phyloP scores from a whole-genome alignment of 2,888 invertebrate genomes.

The Dorcus hopei region DNA sequence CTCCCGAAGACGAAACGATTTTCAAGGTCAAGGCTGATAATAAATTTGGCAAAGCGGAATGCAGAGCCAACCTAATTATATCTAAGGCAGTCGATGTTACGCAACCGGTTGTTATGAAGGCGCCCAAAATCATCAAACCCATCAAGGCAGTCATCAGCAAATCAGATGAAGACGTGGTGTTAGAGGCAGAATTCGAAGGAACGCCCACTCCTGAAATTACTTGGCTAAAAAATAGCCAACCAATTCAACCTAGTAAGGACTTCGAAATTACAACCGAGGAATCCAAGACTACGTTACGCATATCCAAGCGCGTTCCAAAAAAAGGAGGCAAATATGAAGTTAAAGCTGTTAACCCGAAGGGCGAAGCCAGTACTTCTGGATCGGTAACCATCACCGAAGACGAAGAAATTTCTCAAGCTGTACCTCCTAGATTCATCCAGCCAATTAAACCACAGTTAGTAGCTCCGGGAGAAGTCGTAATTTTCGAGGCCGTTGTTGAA shows the following conservation, averaged over 20 bases:
- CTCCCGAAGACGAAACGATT: slow-evolving; percentile 63
- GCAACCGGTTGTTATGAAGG: slow-evolving; percentile 56
- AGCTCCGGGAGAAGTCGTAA: slow-evolving; percentile 70
- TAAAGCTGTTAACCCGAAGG: slow-evolving; percentile 70
- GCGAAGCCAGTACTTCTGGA: slow-evolving; percentile 77
- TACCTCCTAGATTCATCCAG: slow-evolving; percentile 72
- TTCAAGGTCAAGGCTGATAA: slow-evolving; percentile 72
- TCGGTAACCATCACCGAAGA: slow-evolving; percentile 73
- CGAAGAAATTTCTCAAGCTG: slow-evolving; percentile 56
- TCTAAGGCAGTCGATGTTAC: slow-evolving; percentile 51
- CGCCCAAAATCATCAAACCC: slow-evolving; percentile 75
- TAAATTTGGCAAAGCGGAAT: slow-evolving; percentile 69
- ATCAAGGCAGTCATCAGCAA: slow-evolving; percentile 71
- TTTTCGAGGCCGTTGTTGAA: slow-evolving; percentile 73
- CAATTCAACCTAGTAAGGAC: slow-evolving; percentile 63
- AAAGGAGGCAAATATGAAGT: slow-evolving; percentile 88
- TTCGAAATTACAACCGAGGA: slow-evolving; percentile 59
- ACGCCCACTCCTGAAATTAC: slow-evolving; percentile 68
- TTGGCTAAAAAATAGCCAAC: slow-evolving; percentile 83
- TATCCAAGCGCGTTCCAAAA: slow-evolving; percentile 67
- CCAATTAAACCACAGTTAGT: slow-evolving; percentile 69
- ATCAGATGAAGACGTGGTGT: slow-evolving; percentile 64
- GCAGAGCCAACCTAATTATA: slow-evolving; percentile 68
- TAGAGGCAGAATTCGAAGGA: slow-evolving; percentile 72
- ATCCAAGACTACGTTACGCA: slow-evolving; percentile 61